Evolutionary conservation across 2,797 vertebrate genomes (phyloP).

Genomic region (Cottoperca gobio): DNA sequence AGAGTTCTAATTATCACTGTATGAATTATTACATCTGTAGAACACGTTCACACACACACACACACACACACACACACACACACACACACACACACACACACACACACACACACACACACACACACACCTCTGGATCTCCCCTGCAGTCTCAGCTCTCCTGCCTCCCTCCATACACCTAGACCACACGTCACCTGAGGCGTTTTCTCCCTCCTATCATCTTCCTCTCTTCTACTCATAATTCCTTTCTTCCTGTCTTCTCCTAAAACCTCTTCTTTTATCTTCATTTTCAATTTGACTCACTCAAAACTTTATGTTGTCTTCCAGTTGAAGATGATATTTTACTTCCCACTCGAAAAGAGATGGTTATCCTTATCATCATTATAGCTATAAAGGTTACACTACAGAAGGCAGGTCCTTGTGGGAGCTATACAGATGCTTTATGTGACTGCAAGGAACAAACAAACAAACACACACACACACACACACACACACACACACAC

Average conservation of each 20-base stretch:
- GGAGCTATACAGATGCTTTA: background rate
- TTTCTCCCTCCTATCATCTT: constrained; percentile 58
- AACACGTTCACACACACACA: constrained; percentile 48
- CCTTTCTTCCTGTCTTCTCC: constrained; percentile 37
- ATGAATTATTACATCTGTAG: constrained; percentile 82
- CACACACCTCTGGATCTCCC: constrained; percentile 64
- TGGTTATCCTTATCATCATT: too few relatives aligned
- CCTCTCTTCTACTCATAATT: constrained; percentile 27
- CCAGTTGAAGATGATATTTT: background rate
- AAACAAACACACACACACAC: background rate
- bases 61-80: constrained; percentile 12
- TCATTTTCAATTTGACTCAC: constrained; percentile 17
- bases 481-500: constrained; percentile 2
- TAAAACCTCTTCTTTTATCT: constrained; percentile 34
- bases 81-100: constrained; percentile 28
- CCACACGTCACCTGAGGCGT: constrained; percentile 63
- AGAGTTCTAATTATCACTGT: constrained; percentile 82
- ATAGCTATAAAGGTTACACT: constrained; percentile 7
- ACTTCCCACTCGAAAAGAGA: background rate
- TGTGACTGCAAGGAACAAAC: background rate
- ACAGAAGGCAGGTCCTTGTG: background rate
- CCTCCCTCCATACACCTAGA: constrained; percentile 64
- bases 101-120: constrained; percentile 26
- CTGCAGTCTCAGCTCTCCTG: constrained; percentile 61
- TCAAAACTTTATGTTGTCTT: constrained; percentile 9